Percentiles rank a stretch among this genome's conserved stretches.
phyloP scores from a whole-genome alignment of 30 jellyfish, hydroid and myxozoan species.

The Aurelia aurita complex sp. Pacific region DNA sequence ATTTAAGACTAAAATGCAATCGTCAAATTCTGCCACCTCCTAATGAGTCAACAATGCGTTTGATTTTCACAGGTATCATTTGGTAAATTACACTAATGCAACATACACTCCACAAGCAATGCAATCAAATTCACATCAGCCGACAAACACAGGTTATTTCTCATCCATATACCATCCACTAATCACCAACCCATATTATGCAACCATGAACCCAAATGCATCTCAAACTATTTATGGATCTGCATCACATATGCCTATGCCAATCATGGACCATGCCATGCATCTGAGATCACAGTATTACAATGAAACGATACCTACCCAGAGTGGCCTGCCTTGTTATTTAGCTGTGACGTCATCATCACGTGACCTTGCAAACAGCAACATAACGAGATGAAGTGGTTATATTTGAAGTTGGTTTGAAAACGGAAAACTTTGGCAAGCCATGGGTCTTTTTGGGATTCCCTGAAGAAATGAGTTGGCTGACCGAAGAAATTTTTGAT shows the following conservation, averaged over 20 bases:
- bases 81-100: constrained; percentile 16
- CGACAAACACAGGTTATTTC: constrained; percentile 22
- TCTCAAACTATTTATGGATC: constrained; percentile 34
- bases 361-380: constrained; percentile 40
- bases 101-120: constrained; percentile 37
- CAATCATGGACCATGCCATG: constrained; percentile 58
- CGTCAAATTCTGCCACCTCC: neutral
- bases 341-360: constrained; percentile 37
- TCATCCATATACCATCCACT: constrained; percentile 51
- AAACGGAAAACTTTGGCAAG: too few relatives aligned
- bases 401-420: too few relatives aligned
- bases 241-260: constrained; percentile 5
- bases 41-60: neutral
- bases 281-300: constrained; percentile 49
- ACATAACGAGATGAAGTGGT: too few relatives aligned
- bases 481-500: too few relatives aligned
- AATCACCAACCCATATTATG: constrained; percentile 32
- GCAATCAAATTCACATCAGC: constrained; percentile 34
- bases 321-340: constrained; percentile 41
- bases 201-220: constrained; percentile 24
- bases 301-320: constrained; percentile 34
- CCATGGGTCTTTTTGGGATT: too few relatives aligned
- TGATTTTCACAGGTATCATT: constrained; percentile 14
- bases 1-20: too few relatives aligned
- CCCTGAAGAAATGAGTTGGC: too few relatives aligned